A percentile compares a stretch with the other conserved stretches of the same genome.
Evolutionary conservation across 2,888 invertebrate species (phyloP).

Genomic region (Lithosia quadra): DNA sequence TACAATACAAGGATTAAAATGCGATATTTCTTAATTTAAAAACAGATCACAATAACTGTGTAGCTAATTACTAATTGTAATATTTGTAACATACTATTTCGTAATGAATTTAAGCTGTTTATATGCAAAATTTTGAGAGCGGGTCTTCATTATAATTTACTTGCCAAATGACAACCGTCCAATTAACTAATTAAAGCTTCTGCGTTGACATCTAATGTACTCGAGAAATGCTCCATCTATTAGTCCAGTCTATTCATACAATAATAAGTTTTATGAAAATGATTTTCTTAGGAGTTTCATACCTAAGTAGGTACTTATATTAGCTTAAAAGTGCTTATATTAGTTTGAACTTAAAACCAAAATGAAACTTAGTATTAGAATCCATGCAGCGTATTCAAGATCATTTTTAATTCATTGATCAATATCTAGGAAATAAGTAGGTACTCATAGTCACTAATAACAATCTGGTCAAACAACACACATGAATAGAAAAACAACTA

Average conservation of each 20-base stretch:
- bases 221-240: constrained; percentile 33
- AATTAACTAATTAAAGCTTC: constrained; percentile 63
- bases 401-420: no score
- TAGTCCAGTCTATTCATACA: constrained; percentile 14
- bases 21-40: no score
- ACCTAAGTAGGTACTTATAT: no score
- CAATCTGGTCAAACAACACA: constrained; percentile 1
- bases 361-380: not conserved
- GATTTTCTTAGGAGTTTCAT: no score
- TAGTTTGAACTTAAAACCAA: not conserved
- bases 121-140: constrained; percentile 44
- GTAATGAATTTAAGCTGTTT: constrained; percentile 34
- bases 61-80: not conserved
- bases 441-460: not conserved
- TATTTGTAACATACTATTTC: constrained; percentile 21
- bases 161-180: constrained; percentile 61
- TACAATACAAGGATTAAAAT: no score
- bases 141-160: constrained; percentile 42
- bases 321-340: no score
- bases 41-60: no score
- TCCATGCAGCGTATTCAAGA: not conserved
- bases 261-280: not conserved
- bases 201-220: constrained; percentile 43
- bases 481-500: not conserved
- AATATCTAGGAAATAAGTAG: not conserved